Conservation (phyloP, 2,113 vertebrate genomes). For the Lasiurus borealis region DNA sequence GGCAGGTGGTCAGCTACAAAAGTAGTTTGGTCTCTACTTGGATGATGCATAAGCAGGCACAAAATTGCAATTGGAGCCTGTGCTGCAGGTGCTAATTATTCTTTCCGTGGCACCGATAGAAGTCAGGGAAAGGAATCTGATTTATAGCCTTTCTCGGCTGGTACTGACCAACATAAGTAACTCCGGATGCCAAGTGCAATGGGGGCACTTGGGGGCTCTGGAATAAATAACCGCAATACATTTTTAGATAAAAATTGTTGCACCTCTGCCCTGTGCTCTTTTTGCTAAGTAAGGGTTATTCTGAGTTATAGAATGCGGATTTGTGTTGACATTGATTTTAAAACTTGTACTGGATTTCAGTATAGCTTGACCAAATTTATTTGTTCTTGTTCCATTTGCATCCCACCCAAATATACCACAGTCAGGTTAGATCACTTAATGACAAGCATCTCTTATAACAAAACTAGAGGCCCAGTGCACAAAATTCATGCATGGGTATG, state of each 20-base stretch:
- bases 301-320: conserved; percentile 63
- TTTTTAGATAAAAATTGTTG: conserved; percentile 65
- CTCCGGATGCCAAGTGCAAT: neutral
- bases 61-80: neutral
- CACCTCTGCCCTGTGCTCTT: conserved; percentile 50
- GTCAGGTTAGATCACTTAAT: neutral
- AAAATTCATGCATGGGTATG: no score
- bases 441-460: neutral
- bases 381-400: neutral
- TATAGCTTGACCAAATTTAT: neutral
- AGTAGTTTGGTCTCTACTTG: neutral
- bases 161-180: conserved; percentile 38
- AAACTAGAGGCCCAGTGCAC: neutral
- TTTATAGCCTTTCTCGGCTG: neutral
- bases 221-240: conserved; percentile 40
- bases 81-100: conserved; percentile 52
- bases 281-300: conserved; percentile 76
- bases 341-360: conserved; percentile 32
- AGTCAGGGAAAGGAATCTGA: neutral
- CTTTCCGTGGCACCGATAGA: neutral
- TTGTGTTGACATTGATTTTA: conserved; percentile 64
- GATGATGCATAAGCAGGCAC: neutral
- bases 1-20: conserved; percentile 20
- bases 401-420: neutral
- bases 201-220: neutral